Evolutionary conservation across 2,888 invertebrate genomes (phyloP), one percentile per base, ranked within the genome.

Genomic region (Thelaira solivaga): DNA sequence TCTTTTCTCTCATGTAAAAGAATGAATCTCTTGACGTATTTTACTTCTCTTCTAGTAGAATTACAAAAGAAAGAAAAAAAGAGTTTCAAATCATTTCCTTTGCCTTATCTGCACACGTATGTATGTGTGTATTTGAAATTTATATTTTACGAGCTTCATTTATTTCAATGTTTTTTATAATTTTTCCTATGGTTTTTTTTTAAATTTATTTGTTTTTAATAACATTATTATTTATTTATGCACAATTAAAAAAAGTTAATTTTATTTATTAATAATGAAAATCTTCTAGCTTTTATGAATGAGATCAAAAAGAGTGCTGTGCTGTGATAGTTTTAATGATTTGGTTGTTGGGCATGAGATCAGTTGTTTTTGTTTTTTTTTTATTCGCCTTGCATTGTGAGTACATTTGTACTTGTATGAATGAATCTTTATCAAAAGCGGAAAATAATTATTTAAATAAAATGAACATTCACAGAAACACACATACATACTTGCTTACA

Each of bases 401-500:
- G 18, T 43, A 5, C 36, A 2, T 11, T 5, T 53, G 11, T n/a
- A 5, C 41, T 41, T 41, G 10, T 43, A 18, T 53, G 53, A 43
- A 55, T 45, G 51, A 41, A 20, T 41, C 45, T 45, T 36, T 36
- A 45, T 47, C 55, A 6, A 29, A 68, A 68, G 31, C 55, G 55
- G 45, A 57, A 55, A 20, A 26, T 2, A 4, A 11, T n/a, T n/a
- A n/a, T 34, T 34, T 11, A 8, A 34, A 34, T 34, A 11, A 34
- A 34, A 34, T 4, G 34, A 34, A 34, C n/a, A n/a, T n/a, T n/a
- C n/a, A n/a, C n/a, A n/a, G n/a, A n/a, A n/a, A n/a, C n/a, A n/a
- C n/a, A n/a, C n/a, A n/a, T n/a, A n/a, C n/a, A 34, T 10, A 34
- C 34, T 3, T 34, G 11, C n/a, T 34, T 31, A 31, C 11, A 8